phyloP scores from a whole-genome alignment of 1,140 invertebrate genomes.

The Panagrolaimus sp. region DNA sequence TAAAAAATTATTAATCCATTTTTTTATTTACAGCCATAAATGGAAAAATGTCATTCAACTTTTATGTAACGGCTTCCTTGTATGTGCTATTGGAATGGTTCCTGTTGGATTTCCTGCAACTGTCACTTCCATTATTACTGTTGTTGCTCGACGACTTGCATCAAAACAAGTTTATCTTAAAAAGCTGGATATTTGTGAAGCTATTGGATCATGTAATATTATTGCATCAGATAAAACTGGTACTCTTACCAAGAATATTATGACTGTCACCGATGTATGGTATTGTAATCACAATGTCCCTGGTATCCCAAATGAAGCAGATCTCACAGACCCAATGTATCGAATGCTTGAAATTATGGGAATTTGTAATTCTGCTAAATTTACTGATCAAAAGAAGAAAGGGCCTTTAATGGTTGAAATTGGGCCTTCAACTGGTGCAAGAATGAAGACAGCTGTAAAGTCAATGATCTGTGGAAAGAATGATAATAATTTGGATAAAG shows the following conservation, averaged over 20 bases:
- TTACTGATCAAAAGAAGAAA: too few species aligned
- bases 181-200: constrained; percentile 74
- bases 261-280: constrained; percentile 72
- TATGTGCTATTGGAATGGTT: constrained; percentile 34
- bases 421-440: too few species aligned
- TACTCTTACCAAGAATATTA: constrained; percentile 95
- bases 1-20: too few species aligned
- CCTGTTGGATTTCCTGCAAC: too few species aligned
- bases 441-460: too few species aligned
- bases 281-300: constrained; percentile 39
- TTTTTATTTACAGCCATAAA: constrained; percentile 24
- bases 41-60: constrained; percentile 17
- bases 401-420: too few species aligned
- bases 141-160: constrained; percentile 96
- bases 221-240: constrained; percentile 61
- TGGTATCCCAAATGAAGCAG: constrained; percentile 23
- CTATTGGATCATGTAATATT: constrained; percentile 27
- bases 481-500: too few species aligned
- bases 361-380: too few species aligned
- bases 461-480: too few species aligned
- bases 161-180: constrained; percentile 94
- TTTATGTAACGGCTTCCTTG: constrained; percentile 25
- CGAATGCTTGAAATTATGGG: too few species aligned
- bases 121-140: constrained; percentile 65
- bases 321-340: too few species aligned